phyloP scores from a whole-genome alignment of 2,113 vertebrate genomes.

The Phalacrocorax aristotelis region DNA sequence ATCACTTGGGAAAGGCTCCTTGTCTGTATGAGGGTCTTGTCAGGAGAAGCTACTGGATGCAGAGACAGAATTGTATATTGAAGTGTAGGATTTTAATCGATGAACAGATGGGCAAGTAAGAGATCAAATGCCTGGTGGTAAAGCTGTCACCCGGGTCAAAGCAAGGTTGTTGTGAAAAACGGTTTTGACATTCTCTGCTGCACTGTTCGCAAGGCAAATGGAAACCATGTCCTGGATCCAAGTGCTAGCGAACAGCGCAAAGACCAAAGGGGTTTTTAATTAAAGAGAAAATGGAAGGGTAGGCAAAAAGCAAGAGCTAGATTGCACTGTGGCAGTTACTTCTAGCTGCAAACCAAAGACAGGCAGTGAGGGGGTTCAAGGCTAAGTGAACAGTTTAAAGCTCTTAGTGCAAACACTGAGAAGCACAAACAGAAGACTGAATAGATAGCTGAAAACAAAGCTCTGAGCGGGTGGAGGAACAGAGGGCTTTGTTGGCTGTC shows the following conservation, averaged over 20 bases:
- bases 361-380: background rate
- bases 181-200: background rate
- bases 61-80: background rate
- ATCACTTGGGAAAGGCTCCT: background rate
- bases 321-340: background rate
- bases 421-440: background rate
- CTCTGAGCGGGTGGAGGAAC: background rate
- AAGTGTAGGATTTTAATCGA: background rate
- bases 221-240: background rate
- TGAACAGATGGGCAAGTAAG: slow-evolving; percentile 11
- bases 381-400: background rate
- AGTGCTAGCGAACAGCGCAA: background rate
- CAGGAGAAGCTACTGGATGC: background rate
- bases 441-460: background rate
- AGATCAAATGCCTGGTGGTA: background rate
- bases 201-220: background rate
- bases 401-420: background rate
- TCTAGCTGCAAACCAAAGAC: background rate
- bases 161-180: slow-evolving; percentile 12
- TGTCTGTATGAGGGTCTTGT: background rate
- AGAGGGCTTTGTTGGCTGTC: background rate
- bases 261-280: background rate
- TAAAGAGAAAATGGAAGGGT: background rate
- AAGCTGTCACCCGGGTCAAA: slow-evolving; percentile 14
- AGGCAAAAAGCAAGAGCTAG: background rate